Conservation (phyloP, 2,888 invertebrate genomes). For the Hyppa rectilinea region DNA sequence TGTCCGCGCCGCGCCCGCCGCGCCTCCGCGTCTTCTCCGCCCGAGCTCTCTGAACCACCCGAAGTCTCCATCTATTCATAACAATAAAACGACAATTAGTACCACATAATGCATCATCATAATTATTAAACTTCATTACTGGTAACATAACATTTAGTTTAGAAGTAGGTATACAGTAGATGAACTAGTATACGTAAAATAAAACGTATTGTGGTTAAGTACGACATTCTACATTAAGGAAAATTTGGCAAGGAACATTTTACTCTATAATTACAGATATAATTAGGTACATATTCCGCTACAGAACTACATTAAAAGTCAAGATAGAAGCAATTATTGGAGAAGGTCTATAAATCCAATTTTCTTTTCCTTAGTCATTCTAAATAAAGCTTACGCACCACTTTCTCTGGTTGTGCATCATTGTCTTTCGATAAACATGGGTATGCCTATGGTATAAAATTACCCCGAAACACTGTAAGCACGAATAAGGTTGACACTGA, state of each 20-base stretch:
- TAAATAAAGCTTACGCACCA: constrained; percentile 22
- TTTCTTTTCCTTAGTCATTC: neutral
- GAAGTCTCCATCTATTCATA: constrained; percentile 88
- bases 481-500: constrained; percentile 3
- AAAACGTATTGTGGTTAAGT: neutral
- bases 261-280: constrained; percentile 2
- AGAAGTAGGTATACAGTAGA: neutral
- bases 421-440: constrained; percentile 4
- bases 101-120: neutral
- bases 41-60: constrained; percentile 89
- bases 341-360: neutral
- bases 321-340: neutral
- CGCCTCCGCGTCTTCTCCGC: constrained; percentile 92
- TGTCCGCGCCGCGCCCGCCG: constrained; percentile 95
- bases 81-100: constrained; percentile 29
- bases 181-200: neutral
- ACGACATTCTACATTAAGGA: neutral
- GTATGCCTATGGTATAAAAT: neutral
- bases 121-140: neutral
- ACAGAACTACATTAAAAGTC: neutral
- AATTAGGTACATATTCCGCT: constrained; percentile 2
- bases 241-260: constrained; percentile 7
- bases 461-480: constrained; percentile 2
- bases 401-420: constrained; percentile 11
- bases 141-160: neutral